Evolutionary conservation across 2,113 vertebrate species (phyloP), one percentile per base, ranked within the genome.

Genomic region (Rissa tridactyla): DNA sequence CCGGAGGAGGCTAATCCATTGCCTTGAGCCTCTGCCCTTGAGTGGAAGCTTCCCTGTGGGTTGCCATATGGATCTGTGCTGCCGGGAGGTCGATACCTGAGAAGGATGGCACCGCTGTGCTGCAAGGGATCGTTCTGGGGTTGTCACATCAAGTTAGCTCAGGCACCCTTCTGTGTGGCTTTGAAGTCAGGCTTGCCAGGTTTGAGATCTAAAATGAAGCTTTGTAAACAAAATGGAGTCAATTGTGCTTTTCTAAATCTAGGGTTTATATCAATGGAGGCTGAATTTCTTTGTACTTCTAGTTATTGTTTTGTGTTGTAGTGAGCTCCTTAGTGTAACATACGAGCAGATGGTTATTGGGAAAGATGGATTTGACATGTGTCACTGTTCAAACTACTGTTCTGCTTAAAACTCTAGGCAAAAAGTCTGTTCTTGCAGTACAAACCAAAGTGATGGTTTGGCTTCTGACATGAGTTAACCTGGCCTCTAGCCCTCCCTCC

Each of bases 21-120:
- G 68, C 64, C 36, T 34, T 70, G 66, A 89, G 92, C 57, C 82
- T 65, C 54, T 90, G 82, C 54, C 75, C 79, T 93, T 86, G 4
- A 13, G 47, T 82, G 65, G 61, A 91, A 94, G 94, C 87, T 87
- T 94, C 88, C 86, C 88, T 72, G 75, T 72, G 78, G 83, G 81
- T 62, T 95, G 58, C 73, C 42, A 10, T 76, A 49, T 68, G 86
- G 89, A 57, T 75, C 22, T 22, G 25, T 36, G 83, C 88, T 91
- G 86, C 86, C 4, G 12, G 69, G 83, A 94, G 92, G 91, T 66
- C 2, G 44, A 83, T 88, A 86, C 65, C 81, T 11, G 85, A 93
- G 92, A 93, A 83, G 68, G 86, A 88, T 94, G 90, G 96, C 86
- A 90, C 88, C 2, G 40, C 79, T 93, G 90, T 54, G 62, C 88